phyloP scores from a whole-genome alignment of 2,888 invertebrate genomes.

The Synergus laeviventris region DNA sequence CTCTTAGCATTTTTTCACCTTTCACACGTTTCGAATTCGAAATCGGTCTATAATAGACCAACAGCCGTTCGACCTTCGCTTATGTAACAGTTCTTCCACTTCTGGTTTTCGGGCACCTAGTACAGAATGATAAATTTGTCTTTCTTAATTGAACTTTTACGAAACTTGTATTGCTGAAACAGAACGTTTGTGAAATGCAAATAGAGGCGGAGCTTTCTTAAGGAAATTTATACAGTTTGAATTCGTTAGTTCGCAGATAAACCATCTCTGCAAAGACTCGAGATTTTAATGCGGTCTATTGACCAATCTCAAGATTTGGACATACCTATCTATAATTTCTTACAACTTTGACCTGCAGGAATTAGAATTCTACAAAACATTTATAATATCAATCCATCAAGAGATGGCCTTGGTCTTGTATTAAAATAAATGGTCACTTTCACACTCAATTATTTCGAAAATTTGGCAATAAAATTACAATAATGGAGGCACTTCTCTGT shows the following conservation, averaged over 20 bases:
- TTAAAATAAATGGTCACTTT: background rate
- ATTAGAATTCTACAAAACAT: background rate
- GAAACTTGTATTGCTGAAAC: slow-evolving; percentile 11
- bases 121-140: slow-evolving; percentile 6
- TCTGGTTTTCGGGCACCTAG: background rate
- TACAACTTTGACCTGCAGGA: background rate
- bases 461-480: background rate
- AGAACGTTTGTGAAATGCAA: slow-evolving; percentile 20
- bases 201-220: background rate
- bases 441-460: background rate
- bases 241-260: slow-evolving; percentile 20
- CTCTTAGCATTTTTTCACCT: slow-evolving; percentile 16
- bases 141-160: slow-evolving; percentile 8
- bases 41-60: background rate
- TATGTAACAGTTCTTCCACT: slow-evolving; percentile 26
- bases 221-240: slow-evolving; percentile 4
- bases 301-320: background rate
- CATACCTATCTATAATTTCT: background rate
- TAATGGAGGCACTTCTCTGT: background rate
- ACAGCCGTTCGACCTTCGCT: background rate
- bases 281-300: background rate
- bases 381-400: background rate
- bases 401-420: background rate
- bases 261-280: background rate
- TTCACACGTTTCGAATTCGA: slow-evolving; percentile 22